phyloP scores from a whole-genome alignment of 2,113 vertebrate genomes.

The Macrotis lagotis region DNA sequence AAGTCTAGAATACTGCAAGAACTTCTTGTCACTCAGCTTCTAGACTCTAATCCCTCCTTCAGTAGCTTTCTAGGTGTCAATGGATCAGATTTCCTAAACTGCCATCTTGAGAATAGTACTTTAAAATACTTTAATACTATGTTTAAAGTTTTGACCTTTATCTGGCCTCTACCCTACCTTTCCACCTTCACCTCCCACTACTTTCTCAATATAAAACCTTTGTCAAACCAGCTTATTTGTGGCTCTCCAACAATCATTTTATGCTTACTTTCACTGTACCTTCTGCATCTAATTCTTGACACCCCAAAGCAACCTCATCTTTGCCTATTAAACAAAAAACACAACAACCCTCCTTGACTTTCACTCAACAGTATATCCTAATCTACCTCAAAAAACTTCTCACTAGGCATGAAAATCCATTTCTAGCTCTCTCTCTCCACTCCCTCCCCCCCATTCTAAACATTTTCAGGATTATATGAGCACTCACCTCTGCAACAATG shows the following conservation, averaged over 20 bases:
- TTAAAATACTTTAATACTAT: not conserved
- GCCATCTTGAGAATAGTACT: not conserved
- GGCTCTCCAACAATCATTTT: not conserved
- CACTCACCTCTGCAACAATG: slow-evolving; percentile 50
- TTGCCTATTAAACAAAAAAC: not conserved
- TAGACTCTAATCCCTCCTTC: not conserved
- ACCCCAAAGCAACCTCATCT: not conserved
- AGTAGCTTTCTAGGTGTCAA: not conserved
- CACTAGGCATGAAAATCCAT: not conserved
- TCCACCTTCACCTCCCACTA: not conserved
- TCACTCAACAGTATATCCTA: not conserved
- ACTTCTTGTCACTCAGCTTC: not conserved
- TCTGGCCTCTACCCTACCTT: not conserved
- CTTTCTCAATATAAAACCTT: not conserved
- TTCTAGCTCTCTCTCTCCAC: not conserved
- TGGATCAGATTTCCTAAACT: not conserved
- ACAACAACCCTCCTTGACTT: not conserved
- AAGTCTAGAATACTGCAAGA: not conserved
- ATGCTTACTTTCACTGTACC: not conserved
- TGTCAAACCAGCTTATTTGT: not conserved
- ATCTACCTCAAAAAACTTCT: not conserved
- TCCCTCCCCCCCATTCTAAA: not conserved
- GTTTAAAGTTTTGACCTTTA: not conserved
- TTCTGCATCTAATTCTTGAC: not conserved
- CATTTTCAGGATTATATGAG: not conserved